Conservation (phyloP, 2,113 vertebrate genomes). For the Aramus guarauna region DNA sequence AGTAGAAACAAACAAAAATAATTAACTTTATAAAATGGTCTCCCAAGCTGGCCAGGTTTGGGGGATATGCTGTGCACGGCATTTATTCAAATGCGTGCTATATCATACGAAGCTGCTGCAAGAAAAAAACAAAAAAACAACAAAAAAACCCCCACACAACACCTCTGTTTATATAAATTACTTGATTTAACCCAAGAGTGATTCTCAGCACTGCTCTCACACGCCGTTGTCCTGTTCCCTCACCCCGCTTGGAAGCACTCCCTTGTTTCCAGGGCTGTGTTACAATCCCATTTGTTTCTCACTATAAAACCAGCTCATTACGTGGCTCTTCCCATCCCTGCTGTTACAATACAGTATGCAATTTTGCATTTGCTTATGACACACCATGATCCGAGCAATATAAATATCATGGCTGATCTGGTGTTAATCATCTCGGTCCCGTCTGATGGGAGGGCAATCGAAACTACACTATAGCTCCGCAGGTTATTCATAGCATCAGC, state of each 20-base stretch:
- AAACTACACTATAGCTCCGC: not conserved
- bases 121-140: not conserved
- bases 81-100: not conserved
- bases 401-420: slow-evolving; percentile 2
- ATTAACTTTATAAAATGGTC: not conserved
- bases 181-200: not conserved
- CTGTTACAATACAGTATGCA: slow-evolving; percentile 23
- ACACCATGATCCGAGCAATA: not conserved
- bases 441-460: not conserved
- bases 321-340: slow-evolving; percentile 30
- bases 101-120: not conserved
- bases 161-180: not conserved
- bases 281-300: slow-evolving; percentile 47
- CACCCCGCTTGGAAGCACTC: not conserved
- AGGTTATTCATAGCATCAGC: slow-evolving; percentile 58
- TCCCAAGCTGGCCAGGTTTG: not conserved
- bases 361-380: slow-evolving; percentile 38
- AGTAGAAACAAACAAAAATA: not conserved
- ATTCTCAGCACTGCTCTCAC: not conserved
- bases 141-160: not conserved
- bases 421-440: not conserved
- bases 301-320: slow-evolving; percentile 22
- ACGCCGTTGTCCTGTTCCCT: not conserved
- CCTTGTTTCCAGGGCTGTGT: slow-evolving; percentile 25
- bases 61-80: not conserved